Evolutionary conservation across 2,113 vertebrate species (phyloP).

Genomic region (Notarius lentiginosus): DNA sequence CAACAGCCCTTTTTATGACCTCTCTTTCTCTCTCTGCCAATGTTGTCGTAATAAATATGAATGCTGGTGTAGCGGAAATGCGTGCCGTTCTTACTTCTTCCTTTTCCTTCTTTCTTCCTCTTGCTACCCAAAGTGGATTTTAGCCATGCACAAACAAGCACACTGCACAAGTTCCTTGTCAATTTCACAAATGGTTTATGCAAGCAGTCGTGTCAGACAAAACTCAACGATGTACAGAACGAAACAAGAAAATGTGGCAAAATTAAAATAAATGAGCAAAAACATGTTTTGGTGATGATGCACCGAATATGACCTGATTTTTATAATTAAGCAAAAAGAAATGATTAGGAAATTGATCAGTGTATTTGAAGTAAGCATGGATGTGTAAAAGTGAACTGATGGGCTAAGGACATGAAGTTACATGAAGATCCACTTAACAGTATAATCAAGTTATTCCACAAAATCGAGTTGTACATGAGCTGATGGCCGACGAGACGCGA

Average conservation of each 20-base stretch:
- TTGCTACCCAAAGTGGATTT: slow-evolving; percentile 17
- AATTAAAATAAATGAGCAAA: too few species aligned
- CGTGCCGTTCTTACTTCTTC: slow-evolving; percentile 72
- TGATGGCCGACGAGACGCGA: too few species aligned
- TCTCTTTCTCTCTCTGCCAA: slow-evolving; percentile 80
- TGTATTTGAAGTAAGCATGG: neutral
- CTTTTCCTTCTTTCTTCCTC: slow-evolving; percentile 18
- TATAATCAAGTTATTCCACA: neutral
- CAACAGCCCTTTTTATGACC: slow-evolving; percentile 86
- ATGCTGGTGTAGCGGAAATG: slow-evolving; percentile 94
- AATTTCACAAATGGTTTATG: slow-evolving; percentile 80
- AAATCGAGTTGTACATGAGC: too few species aligned
- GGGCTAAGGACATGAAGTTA: neutral
- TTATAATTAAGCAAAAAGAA: neutral
- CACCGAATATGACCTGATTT: neutral
- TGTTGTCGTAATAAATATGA: slow-evolving; percentile 98
- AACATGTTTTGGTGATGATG: neutral
- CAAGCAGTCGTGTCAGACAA: slow-evolving; percentile 49
- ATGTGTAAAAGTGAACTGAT: neutral
- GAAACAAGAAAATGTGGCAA: neutral
- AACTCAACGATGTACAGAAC: slow-evolving; percentile 44
- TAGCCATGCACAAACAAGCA: slow-evolving; percentile 45
- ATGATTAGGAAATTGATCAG: neutral
- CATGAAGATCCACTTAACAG: neutral
- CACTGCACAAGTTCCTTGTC: slow-evolving; percentile 71